phyloP scores from a whole-genome alignment of 2,888 invertebrate genomes.

The Ommatoiulus sabulosus region DNA sequence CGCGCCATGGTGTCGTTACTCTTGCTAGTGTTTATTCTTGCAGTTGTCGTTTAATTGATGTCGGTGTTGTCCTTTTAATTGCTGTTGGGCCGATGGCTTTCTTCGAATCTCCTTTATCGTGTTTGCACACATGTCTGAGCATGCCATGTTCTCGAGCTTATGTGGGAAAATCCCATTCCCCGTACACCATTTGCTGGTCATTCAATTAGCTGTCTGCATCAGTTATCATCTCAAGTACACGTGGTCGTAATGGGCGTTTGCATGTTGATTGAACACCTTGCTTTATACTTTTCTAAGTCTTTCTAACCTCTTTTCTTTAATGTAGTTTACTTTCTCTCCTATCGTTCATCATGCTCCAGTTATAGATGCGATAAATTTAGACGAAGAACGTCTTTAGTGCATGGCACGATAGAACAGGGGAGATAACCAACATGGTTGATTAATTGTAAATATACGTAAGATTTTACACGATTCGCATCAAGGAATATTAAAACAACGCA shows the following conservation, averaged over 20 bases:
- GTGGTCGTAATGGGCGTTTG: conserved; percentile 38
- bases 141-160: conserved; percentile 25
- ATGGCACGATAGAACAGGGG: neutral
- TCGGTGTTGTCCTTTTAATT: conserved; percentile 47
- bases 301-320: conserved; percentile 44
- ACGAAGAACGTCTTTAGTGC: neutral
- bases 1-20: conserved; percentile 27
- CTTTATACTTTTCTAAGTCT: neutral
- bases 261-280: conserved; percentile 47
- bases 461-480: neutral
- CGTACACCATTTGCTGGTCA: neutral
- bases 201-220: conserved; percentile 44
- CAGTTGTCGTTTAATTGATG: conserved; percentile 44
- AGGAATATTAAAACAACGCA: neutral
- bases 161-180: neutral
- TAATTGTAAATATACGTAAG: neutral
- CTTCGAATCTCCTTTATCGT: conserved; percentile 41
- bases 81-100: conserved; percentile 47
- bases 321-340: conserved; percentile 29
- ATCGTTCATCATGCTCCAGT: conserved; percentile 32
- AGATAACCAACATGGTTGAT: neutral
- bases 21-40: conserved; percentile 10
- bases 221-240: conserved; percentile 13
- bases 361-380: conserved; percentile 26
- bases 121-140: conserved; percentile 44